These are phyloP conservation scores for Gracilinanus agilis DNA, from an alignment of 2,113 vertebrate genomes.

Conservation along the genomic window DNA sequence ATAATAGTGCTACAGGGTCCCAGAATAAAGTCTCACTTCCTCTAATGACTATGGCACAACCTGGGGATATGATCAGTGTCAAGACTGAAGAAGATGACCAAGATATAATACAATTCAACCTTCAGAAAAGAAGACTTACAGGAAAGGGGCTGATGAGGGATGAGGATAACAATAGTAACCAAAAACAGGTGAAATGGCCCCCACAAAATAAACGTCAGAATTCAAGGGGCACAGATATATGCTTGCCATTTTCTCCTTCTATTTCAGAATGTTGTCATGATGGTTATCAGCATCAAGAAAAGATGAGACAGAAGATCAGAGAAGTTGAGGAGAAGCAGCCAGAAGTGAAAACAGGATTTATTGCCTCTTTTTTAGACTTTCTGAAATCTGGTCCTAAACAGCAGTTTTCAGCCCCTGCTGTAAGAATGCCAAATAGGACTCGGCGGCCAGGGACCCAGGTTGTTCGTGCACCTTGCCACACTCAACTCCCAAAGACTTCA, in stretches of 20 bases:
- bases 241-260: conserved; percentile 86
- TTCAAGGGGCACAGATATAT: conserved; percentile 88
- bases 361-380: conserved; percentile 98
- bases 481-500: conserved; percentile 85
- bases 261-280: conserved; percentile 89
- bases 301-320: conserved; percentile 97
- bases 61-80: conserved; percentile 78
- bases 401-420: conserved; percentile 93
- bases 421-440: conserved; percentile 91
- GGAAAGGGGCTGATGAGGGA: conserved; percentile 89
- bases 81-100: conserved; percentile 89
- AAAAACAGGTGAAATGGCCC: conserved; percentile 88
- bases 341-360: conserved; percentile 98
- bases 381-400: conserved; percentile 97
- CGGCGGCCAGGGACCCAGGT: conserved; percentile 89
- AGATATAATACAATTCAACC: conserved; percentile 86
- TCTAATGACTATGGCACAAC: conserved; percentile 76
- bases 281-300: conserved; percentile 96
- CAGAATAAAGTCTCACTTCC: conserved; percentile 79
- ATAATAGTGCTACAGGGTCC: conserved; percentile 82
- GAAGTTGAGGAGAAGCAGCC: conserved; percentile 99
- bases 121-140: conserved; percentile 91
- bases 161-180: conserved; percentile 88
- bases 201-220: conserved; percentile 92
- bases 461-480: conserved; percentile 85